A percentile compares a stretch with the other conserved stretches of the same genome.
These are phyloP conservation scores for Stenodera caucasica DNA, from an alignment of 2,888 invertebrate species.

Conservation along the genomic window DNA sequence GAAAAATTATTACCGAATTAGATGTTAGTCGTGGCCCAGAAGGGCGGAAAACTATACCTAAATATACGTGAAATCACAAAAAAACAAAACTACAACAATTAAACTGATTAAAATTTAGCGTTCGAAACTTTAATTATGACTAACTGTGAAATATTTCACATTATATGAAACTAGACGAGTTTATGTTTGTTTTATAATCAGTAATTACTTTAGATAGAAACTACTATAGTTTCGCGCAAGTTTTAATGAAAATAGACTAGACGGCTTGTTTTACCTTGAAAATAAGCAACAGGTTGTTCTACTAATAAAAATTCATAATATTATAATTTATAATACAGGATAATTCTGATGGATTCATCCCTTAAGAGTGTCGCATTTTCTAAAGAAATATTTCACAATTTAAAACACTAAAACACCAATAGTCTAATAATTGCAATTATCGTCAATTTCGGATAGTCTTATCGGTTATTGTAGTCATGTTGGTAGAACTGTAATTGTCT, in stretches of 20 bases:
- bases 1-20: conserved; percentile 15
- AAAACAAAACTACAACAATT: not conserved
- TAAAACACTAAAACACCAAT: not conserved
- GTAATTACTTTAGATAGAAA: not conserved
- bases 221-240: not conserved
- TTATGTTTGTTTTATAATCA: not conserved
- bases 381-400: not conserved
- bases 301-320: not conserved
- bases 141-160: not conserved
- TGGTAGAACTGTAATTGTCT: not conserved
- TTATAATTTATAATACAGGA: not conserved
- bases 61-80: not conserved
- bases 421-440: not conserved
- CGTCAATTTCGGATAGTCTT: not conserved
- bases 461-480: not conserved
- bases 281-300: conserved; percentile 7
- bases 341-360: not conserved
- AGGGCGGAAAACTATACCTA: not conserved
- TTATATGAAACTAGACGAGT: not conserved
- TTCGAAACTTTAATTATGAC: not conserved
- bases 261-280: not conserved
- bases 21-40: not conserved
- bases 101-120: not conserved
- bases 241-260: conserved; percentile 7
- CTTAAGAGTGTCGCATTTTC: no score